These are phyloP conservation scores for Drosophila rufa DNA, from an alignment of 1,140 invertebrate species.

Conservation along the genomic window DNA sequence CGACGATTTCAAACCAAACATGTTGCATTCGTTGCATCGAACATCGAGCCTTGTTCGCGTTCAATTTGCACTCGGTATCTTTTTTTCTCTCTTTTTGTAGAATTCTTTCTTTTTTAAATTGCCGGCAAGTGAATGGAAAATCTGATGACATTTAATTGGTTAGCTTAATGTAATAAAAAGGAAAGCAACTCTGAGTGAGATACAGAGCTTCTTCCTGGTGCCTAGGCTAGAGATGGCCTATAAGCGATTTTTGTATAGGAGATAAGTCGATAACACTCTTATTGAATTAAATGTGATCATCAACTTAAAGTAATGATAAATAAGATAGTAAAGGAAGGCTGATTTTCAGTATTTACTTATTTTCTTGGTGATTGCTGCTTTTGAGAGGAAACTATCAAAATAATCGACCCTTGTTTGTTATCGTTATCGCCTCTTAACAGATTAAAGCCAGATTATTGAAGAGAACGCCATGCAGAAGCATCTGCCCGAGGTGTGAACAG, in stretches of 20 bases:
- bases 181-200: too few relatives aligned
- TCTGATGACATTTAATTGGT: constrained; percentile 10
- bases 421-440: constrained; percentile 9
- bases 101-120: constrained; percentile 12
- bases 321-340: not conserved
- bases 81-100: not conserved
- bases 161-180: not conserved
- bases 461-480: constrained; percentile 23
- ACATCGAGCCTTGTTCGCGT: constrained; percentile 9
- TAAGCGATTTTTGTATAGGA: too few relatives aligned
- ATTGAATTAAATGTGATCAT: too few relatives aligned
- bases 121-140: constrained; percentile 16
- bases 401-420: constrained; percentile 1
- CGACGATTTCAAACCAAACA: constrained; percentile 10
- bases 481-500: constrained; percentile 41
- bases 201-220: not conserved
- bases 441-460: constrained; percentile 24
- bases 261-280: too few relatives aligned
- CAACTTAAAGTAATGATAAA: not conserved
- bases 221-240: not conserved
- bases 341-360: too few relatives aligned
- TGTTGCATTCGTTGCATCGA: constrained; percentile 24
- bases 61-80: not conserved
- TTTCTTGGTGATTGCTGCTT: constrained; percentile 8
- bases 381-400: not conserved